Base-by-base conservation (phyloP, 2,888 invertebrate genomes). In the Lacanobia oleracea region DNA sequence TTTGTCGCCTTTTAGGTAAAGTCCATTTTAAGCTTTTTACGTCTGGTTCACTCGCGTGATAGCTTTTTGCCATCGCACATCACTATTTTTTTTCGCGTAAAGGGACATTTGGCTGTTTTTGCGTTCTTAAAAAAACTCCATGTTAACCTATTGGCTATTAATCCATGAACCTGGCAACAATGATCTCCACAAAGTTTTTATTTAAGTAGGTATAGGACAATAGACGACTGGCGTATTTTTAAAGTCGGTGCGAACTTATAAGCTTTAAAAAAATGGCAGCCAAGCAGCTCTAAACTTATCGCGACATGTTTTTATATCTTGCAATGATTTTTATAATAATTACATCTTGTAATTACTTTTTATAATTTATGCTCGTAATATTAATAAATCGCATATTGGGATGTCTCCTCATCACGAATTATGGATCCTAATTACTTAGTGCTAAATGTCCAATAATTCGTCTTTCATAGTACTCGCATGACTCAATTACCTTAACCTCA, bases 111-210 rank as follows among this genome's bases (percentile, higher is more conserved):
- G 14, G 10, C 1, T 43, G n/a, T 61, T 33, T 16, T 60, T 27
- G 61, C 27, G 23, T 14, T 12, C 23, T 40, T 54, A 5, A 23
- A 9, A 48, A 27, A 48, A 16, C 40, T 14, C n/a, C 12, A n/a
- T 48, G 21, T 54, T 23, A 54, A 33, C 33, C 33, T 33, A 33
- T 33, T 33, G 12, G 21, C 18, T 8, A 43, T 64, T 21, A 14
- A 51, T n/a, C 18, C 7, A 50, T n/a, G 51, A 37, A 23, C 2
- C n/a, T 14, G 18, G 16, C 21, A 21, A 64, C 33, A 53, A 75
- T 65, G 51, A 53, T 21, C 16, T 4, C 7, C 4, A 14, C 14
- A 37, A 59, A 33, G 43, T 75, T 75, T 75, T 72, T 75, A 51
- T 43, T 43, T 14, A 43, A 14, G 16, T 63, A 64, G 21, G 18